Percentiles rank a stretch among this genome's conserved stretches.
phyloP scores from a whole-genome alignment of 2,888 invertebrate species.

The Strigamia maritima region DNA sequence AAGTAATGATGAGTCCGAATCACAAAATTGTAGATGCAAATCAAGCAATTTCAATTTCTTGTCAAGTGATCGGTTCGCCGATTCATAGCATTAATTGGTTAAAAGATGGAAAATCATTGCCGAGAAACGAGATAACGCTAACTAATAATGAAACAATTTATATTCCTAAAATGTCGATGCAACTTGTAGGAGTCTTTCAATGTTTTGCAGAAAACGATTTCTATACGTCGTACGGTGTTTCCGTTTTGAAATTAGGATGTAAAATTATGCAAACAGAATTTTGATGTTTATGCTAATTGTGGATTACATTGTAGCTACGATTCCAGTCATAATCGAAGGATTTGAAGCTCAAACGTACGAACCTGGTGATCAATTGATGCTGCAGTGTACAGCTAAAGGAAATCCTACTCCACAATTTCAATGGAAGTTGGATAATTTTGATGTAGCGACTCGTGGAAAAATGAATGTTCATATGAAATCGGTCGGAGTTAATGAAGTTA shows the following conservation, averaged over 20 bases:
- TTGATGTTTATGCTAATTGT: not conserved
- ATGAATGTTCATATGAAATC: not conserved
- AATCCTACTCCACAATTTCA: not conserved
- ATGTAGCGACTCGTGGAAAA: not conserved
- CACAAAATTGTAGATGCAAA: not conserved
- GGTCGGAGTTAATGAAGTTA: not conserved
- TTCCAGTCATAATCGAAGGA: not conserved
- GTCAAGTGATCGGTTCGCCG: conserved; percentile 38
- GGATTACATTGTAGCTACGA: not conserved
- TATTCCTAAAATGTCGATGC: not conserved
- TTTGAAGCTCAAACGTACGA: not conserved
- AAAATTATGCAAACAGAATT: not conserved
- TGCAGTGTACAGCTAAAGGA: not conserved
- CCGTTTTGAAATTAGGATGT: not conserved
- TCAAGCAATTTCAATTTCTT: conserved; percentile 24
- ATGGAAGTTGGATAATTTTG: not conserved
- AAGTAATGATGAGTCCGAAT: not conserved
- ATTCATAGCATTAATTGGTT: conserved; percentile 38
- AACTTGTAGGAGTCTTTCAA: not conserved
- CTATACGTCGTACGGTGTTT: not conserved
- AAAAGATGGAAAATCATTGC: conserved; percentile 20
- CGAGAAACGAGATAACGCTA: not conserved
- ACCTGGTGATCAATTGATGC: not conserved
- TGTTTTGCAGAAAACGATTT: not conserved
- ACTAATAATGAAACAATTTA: not conserved